Evolutionary conservation across 2,797 vertebrate species (phyloP).

Genomic region (Sebastes hubbsi): DNA sequence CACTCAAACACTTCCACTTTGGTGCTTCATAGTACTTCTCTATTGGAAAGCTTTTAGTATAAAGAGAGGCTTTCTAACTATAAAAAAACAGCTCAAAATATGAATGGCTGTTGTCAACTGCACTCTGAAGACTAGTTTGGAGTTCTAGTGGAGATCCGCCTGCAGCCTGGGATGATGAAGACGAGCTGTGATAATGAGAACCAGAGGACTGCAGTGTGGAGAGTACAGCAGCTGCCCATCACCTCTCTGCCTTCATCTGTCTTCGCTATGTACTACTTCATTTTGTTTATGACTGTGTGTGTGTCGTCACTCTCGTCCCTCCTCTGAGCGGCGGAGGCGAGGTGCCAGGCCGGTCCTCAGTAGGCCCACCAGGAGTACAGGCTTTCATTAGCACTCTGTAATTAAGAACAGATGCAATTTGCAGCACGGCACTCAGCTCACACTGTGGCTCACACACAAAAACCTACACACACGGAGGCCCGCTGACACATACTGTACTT

Average conservation of each 20-base stretch:
- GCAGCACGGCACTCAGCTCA: constrained; percentile 45
- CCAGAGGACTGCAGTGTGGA: neutral
- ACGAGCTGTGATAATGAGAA: constrained; percentile 1
- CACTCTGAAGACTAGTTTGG: neutral
- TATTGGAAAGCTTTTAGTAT: neutral
- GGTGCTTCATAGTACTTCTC: no score
- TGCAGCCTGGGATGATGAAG: neutral
- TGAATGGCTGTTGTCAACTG: neutral
- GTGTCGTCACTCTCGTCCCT: constrained; percentile 20
- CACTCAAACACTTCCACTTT: no score
- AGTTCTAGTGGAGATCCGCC: neutral
- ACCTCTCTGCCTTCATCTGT: constrained; percentile 48
- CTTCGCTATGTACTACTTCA: constrained; percentile 7
- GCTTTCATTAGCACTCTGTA: constrained; percentile 87
- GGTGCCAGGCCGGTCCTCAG: constrained; percentile 68
- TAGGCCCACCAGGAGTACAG: constrained; percentile 78
- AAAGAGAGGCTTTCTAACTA: neutral
- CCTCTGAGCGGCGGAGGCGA: constrained; percentile 39
- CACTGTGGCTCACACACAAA: constrained; percentile 31
- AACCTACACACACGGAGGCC: constrained; percentile 14
- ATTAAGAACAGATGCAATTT: constrained; percentile 88
- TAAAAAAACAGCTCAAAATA: no score
- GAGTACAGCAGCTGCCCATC: constrained; percentile 24
- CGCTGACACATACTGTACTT: constrained; percentile 17
- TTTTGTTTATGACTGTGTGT: constrained; percentile 16